Base-by-base conservation (phyloP, 2,888 invertebrate genomes). In the Byasa hedistus region DNA sequence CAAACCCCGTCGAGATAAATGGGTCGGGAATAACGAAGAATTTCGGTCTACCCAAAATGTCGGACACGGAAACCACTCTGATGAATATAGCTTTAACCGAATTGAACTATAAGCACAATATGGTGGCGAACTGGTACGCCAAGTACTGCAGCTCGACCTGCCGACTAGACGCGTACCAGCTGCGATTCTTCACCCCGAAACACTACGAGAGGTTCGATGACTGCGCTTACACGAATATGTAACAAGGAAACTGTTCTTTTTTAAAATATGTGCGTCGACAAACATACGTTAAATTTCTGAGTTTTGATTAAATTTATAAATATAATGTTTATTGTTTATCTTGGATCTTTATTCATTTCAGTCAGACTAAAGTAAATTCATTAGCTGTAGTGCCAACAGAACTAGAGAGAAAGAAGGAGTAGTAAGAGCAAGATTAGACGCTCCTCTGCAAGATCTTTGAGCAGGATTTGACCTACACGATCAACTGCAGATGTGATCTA, bases 11-110 rank as follows among this genome's bases (percentile, higher is more conserved):
- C 69, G 88, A 89, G 69, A 85, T 93, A 68, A 84, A 86, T 36
- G 81, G 84, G 51, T 80, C 79, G 12, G 93, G 93, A 17, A 87
- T 93, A 59, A 72, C 76, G 10, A 89, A 83, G 69, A 87, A 91
- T 74, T 79, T 86, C 57, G 93, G 93, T 0, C 72, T 93, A 21
- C 92, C 93, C 3, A 83, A 79, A 74, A 82, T 93, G 80, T 85
- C 85, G 10, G 83, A 83, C 1, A 51, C 71, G 4, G 93, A 94
- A 74, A 77, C 85, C 2, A 75, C 76, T 0, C 73, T 81, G 7
- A 72, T 92, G 15, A 87, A 92, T 73, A 70, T 80, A 23, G 87
- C 92, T 1, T 68, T 90, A n/a, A 76, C 78, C 39, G 76, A 86
- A 3, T 76, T 93, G 2, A 69, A 70, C 22, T 32, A 27, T 0